Evolutionary conservation across 2,888 invertebrate species (phyloP).

Genomic region (Dolichopus griseipennis): DNA sequence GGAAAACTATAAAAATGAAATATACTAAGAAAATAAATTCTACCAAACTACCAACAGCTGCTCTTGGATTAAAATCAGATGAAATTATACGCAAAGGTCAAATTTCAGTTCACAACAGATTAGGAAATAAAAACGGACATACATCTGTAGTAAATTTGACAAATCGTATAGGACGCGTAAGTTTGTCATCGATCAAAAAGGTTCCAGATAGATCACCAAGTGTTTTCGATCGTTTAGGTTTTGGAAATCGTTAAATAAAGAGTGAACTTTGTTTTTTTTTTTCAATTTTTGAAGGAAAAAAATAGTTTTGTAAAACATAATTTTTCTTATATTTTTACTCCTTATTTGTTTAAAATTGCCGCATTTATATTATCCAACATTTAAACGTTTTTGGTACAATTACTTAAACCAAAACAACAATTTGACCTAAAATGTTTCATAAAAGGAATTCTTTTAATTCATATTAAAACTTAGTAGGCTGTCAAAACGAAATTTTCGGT

Average conservation of each 20-base stretch:
- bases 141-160: conserved; percentile 24
- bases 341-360: too few species aligned
- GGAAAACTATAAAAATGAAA: conserved; percentile 37
- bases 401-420: too few species aligned
- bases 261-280: too few species aligned
- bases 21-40: conserved; percentile 31
- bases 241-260: conserved; percentile 20
- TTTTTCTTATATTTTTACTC: too few species aligned
- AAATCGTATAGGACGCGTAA: conserved; percentile 29
- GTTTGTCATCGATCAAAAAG: conserved; percentile 20
- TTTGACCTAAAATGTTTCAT: too few species aligned
- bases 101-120: conserved; percentile 34
- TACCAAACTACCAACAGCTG: conserved; percentile 25
- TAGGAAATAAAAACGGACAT: conserved; percentile 26
- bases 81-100: conserved; percentile 30
- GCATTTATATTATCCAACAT: too few species aligned
- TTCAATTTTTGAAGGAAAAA: too few species aligned
- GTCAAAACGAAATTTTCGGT: too few species aligned
- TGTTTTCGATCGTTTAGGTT: conserved; percentile 39
- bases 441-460: too few species aligned
- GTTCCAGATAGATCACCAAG: conserved; percentile 15
- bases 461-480: too few species aligned
- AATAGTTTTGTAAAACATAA: too few species aligned
- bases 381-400: too few species aligned
- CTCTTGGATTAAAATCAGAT: conserved; percentile 38